A percentile compares a stretch with the other conserved stretches of the same genome.
These are phyloP conservation scores for Andrena flavipes DNA, from an alignment of 2,888 invertebrate species.

Conservation along the genomic window DNA sequence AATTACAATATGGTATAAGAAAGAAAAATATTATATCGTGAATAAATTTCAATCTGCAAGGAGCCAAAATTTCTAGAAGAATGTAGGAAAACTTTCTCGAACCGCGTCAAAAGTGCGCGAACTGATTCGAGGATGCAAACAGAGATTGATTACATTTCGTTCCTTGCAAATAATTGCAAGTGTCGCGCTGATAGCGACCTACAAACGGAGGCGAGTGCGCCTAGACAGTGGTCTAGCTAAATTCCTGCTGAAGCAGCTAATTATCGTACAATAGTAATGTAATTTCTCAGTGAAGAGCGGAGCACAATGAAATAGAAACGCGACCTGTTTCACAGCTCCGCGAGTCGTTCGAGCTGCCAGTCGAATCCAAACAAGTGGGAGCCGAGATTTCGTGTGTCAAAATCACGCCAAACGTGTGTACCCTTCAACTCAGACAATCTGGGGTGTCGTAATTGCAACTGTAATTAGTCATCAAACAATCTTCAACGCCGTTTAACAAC, in stretches of 20 bases:
- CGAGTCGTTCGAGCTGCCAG: neutral
- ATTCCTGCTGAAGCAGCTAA: conserved; percentile 35
- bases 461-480: conserved; percentile 40
- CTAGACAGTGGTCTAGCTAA: neutral
- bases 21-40: neutral
- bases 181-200: neutral
- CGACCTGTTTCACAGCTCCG: conserved; percentile 59
- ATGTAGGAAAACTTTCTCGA: neutral
- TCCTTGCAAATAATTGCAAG: neutral
- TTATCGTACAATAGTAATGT: conserved; percentile 38
- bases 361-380: conserved; percentile 11
- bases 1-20: neutral
- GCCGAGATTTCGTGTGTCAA: conserved; percentile 34
- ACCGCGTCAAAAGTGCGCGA: neutral
- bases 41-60: neutral
- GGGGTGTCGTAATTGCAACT: conserved; percentile 3
- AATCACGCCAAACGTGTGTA: conserved; percentile 16
- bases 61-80: neutral
- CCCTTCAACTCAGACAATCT: neutral
- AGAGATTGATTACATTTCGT: neutral
- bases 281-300: conserved; percentile 40
- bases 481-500: neutral
- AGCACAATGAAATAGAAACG: conserved; percentile 58
- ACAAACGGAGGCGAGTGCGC: conserved; percentile 13
- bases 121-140: neutral